These are phyloP conservation scores for Trichonephila inaurata DNA, from an alignment of 1,140 invertebrate genomes.

Conservation along the genomic window DNA sequence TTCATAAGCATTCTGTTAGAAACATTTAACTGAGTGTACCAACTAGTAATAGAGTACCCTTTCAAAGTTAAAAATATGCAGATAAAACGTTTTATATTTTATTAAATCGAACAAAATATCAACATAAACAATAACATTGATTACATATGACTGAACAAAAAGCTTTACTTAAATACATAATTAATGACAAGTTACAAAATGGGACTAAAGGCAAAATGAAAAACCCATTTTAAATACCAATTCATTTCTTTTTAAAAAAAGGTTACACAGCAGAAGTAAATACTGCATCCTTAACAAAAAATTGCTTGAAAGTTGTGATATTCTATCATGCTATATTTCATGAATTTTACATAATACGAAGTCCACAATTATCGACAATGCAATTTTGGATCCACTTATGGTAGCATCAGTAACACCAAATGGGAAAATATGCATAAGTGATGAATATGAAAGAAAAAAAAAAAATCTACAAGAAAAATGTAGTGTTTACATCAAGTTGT, in stretches of 20 bases:
- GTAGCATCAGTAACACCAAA: background rate
- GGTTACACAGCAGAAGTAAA: background rate
- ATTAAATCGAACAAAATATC: background rate
- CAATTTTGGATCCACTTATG: slow-evolving; percentile 45
- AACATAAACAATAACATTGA: background rate
- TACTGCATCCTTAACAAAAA: slow-evolving; percentile 11
- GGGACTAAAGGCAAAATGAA: slow-evolving; percentile 23
- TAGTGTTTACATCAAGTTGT: background rate
- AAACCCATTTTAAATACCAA: slow-evolving; percentile 34
- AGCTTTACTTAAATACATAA: slow-evolving; percentile 17
- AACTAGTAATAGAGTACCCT: too few species aligned
- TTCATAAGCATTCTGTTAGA: too few species aligned
- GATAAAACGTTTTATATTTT: too few species aligned
- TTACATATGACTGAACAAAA: background rate
- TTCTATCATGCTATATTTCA: slow-evolving; percentile 39
- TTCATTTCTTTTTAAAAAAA: background rate
- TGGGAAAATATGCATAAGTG: slow-evolving; percentile 43
- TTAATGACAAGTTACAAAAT: slow-evolving; percentile 53
- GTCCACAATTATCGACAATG: background rate
- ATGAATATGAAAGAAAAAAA: slow-evolving; percentile 44
- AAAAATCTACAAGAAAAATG: slow-evolving; percentile 57
- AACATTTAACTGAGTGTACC: too few species aligned
- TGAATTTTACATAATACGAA: slow-evolving; percentile 26
- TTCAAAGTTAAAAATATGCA: too few species aligned
- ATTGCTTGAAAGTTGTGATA: background rate